Conservation (phyloP, 1,140 invertebrate genomes). For the Nebria ingens region DNA sequence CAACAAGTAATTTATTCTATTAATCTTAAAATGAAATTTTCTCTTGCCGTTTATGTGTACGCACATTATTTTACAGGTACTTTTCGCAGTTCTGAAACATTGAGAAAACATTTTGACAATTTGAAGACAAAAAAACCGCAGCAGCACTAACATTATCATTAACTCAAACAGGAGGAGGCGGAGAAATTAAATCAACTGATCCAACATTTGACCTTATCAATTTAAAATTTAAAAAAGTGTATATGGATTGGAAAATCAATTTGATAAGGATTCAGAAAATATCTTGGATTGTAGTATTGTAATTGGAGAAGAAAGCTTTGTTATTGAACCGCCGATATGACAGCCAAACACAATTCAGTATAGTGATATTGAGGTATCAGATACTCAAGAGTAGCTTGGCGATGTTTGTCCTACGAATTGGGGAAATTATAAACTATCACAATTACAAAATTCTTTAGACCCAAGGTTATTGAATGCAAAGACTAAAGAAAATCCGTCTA, state of each 20-base stretch:
- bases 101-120: neutral
- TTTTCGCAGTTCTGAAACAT: neutral
- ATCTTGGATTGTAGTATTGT: too few relatives aligned
- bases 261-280: neutral
- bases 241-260: neutral
- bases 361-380: neutral
- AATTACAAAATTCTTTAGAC: too few relatives aligned
- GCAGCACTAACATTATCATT: neutral
- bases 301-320: neutral
- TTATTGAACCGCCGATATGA: neutral
- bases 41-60: neutral
- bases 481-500: too few relatives aligned
- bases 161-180: neutral
- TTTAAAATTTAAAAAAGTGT: neutral
- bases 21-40: too few relatives aligned
- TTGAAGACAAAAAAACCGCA: neutral
- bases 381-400: neutral
- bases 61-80: neutral
- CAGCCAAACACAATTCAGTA: too few relatives aligned
- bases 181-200: neutral
- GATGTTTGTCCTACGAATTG: too few relatives aligned
- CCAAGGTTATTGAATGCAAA: too few relatives aligned
- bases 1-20: neutral
- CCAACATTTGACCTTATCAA: neutral
- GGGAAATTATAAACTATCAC: neutral